Base-by-base conservation (phyloP, 2,888 invertebrate genomes). In the Drosophila limbata region DNA sequence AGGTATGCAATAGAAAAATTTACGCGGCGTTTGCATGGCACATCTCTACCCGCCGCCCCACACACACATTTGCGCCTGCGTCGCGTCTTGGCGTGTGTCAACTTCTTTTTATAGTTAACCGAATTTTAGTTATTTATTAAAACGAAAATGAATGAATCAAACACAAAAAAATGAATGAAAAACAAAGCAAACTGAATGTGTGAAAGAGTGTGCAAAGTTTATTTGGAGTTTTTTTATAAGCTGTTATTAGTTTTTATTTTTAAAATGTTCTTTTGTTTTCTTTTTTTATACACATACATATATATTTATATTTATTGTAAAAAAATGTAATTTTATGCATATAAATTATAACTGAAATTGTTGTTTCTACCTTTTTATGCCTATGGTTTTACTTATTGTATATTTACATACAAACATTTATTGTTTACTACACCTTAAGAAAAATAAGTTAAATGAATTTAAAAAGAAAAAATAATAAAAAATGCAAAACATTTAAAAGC, bases 361-460 rank as follows among this genome's bases (percentile, higher is more conserved):
- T 84, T 83, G 78, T 81, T 81, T 88, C 74, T 79, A 81, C 68
- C 73, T 73, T 74, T 71, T 60, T 60, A 79, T 69, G 63, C 68
- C 52, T 84, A 68, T 71, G 80, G 72, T 71, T 79, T 77, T 72
- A 72, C 57, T 48, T 65, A 64, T 62, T 70, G 64, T 79, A 77
- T 67, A 69, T 64, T 63, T 79, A 69, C 50, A 76, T 53, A 69
- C 73, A 53, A 56, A 44, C 42, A 68, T 59, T 60, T 71, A 79
- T 86, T 84, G 75, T 88, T 84, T 84, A 61, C 55, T 86, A 86
- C 76, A 77, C 73, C 74, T 74, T 85, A 87, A 88, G 84, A 84
- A 77, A 80, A 57, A 79, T 77, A 76, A 77, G 77, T 77, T 69
- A 70, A 75, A 79, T 81, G 75, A 86, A 89, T 89, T 90, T 86